Evolutionary conservation across 1,140 invertebrate genomes (phyloP).

Genomic region (Leptinotarsa lineolata): DNA sequence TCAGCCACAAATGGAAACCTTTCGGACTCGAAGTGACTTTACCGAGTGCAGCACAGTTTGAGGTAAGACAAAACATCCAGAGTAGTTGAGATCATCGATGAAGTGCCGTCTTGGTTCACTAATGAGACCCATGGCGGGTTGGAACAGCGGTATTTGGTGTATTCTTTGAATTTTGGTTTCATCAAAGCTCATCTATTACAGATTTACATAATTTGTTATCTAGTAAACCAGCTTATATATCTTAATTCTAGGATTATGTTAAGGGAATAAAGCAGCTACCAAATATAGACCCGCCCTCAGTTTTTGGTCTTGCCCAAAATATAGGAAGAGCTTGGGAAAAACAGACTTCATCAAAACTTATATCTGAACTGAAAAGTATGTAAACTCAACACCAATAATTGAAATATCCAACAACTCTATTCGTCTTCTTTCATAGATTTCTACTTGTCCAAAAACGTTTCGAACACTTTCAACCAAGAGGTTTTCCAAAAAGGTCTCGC

Average conservation of each 20-base stretch:
- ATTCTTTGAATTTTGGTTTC: too few species aligned
- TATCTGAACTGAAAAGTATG: slow-evolving; percentile 68
- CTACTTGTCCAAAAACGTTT: slow-evolving; percentile 41
- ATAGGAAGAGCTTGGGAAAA: slow-evolving; percentile 79
- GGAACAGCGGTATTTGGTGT: too few species aligned
- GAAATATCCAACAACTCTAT: too few species aligned
- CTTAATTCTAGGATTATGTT: slow-evolving; percentile 63
- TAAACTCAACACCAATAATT: neutral
- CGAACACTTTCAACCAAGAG: slow-evolving; percentile 54
- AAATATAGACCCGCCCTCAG: slow-evolving; percentile 69
- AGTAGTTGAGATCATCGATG: too few species aligned
- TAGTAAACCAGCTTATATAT: too few species aligned
- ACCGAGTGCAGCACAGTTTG: slow-evolving; percentile 56
- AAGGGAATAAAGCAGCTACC: slow-evolving; percentile 66
- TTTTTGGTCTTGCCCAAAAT: slow-evolving; percentile 82
- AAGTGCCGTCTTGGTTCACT: too few species aligned
- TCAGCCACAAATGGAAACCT: slow-evolving; percentile 63
- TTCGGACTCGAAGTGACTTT: slow-evolving; percentile 60
- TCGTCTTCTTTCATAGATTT: slow-evolving; percentile 44
- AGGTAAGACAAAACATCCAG: slow-evolving; percentile 23
- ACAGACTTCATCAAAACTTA: slow-evolving; percentile 66
- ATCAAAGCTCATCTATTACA: too few species aligned
- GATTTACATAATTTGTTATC: too few species aligned
- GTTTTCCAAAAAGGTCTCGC: slow-evolving; percentile 66
- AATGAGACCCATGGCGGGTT: too few species aligned